phyloP scores from a whole-genome alignment of 2,113 vertebrate genomes.

The Rhinoptilus africanus region DNA sequence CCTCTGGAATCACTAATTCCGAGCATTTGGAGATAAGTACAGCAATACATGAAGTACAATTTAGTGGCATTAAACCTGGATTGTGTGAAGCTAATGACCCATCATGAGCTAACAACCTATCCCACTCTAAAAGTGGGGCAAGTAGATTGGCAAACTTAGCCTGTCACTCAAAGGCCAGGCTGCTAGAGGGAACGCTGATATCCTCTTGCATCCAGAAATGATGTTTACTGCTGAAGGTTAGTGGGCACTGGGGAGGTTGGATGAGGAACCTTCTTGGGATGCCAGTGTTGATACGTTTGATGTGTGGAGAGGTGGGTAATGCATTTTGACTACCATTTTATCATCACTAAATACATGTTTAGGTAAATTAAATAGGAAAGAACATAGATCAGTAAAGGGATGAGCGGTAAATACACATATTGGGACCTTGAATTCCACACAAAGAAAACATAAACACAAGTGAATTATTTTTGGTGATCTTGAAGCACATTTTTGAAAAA shows the following conservation, averaged over 20 bases:
- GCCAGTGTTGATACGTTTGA: neutral
- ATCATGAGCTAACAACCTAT: neutral
- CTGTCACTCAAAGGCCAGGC: neutral
- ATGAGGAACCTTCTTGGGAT: neutral
- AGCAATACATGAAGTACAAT: neutral
- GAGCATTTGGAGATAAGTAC: neutral
- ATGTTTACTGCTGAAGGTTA: neutral
- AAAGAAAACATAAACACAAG: neutral
- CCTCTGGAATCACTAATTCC: neutral
- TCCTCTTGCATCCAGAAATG: neutral
- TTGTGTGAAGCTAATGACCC: neutral
- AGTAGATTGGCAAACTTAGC: neutral
- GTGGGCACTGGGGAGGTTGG: neutral
- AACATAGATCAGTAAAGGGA: neutral
- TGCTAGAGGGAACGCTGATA: neutral
- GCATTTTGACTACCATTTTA: neutral
- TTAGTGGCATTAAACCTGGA: neutral
- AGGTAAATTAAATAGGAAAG: neutral
- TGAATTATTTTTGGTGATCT: slow-evolving; percentile 18
- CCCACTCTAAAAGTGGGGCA: neutral
- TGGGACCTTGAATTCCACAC: neutral
- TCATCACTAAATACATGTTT: neutral
- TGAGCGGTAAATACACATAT: neutral
- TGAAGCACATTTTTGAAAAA: neutral
- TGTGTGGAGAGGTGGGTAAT: neutral